Conservation (phyloP, 2,888 invertebrate genomes). For the Eristalinus sepulchralis region DNA sequence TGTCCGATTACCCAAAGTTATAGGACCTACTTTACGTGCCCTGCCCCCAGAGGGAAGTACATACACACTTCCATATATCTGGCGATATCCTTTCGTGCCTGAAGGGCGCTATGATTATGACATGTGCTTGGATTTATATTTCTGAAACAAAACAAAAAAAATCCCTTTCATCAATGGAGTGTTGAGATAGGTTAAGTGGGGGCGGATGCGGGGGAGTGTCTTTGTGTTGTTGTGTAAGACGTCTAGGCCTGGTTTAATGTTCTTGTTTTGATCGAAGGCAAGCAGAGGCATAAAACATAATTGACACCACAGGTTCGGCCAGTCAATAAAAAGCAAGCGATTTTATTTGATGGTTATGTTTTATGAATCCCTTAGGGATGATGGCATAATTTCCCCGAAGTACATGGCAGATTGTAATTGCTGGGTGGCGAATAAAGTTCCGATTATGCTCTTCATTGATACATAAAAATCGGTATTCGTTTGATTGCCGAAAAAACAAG, state of each 20-base stretch:
- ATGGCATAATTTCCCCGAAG: neutral
- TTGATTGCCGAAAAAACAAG: neutral
- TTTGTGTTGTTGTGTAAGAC: neutral
- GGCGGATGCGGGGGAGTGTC: neutral
- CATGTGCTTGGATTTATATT: slow-evolving; percentile 33
- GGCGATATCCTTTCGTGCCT: neutral
- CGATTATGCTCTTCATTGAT: neutral
- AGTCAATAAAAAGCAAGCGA: slow-evolving; percentile 36
- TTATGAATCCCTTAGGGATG: neutral
- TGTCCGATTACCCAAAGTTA: neutral
- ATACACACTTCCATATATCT: no score
- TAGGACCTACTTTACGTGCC: slow-evolving; percentile 4
- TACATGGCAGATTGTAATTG: neutral
- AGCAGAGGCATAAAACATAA: slow-evolving; percentile 36
- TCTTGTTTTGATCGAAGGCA: slow-evolving; percentile 23
- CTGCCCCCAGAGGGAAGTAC: neutral
- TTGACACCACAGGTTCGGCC: slow-evolving; percentile 25
- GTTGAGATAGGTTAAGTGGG: neutral
- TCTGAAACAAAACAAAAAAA: slow-evolving; percentile 9
- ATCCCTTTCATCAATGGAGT: slow-evolving; percentile 2
- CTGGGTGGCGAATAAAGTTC: neutral
- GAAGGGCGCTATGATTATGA: slow-evolving; percentile 15
- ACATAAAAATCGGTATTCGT: neutral
- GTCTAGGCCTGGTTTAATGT: slow-evolving; percentile 22
- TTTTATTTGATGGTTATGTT: neutral